Evolutionary conservation across 2,113 vertebrate species (phyloP).

Genomic region (Nipponia nippon): DNA sequence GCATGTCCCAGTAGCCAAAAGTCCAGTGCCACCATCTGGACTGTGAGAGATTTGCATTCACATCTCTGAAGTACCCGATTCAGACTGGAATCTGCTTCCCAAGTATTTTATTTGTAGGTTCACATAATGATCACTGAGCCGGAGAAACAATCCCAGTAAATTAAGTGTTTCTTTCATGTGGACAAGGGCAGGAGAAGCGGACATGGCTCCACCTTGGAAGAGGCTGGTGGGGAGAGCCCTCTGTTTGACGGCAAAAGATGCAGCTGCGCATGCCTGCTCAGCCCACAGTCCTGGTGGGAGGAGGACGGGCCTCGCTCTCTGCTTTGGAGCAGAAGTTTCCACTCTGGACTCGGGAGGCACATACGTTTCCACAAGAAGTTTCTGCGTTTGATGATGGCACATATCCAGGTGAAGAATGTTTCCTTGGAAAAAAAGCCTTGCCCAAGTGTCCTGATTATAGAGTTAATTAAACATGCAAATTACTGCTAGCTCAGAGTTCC

Average conservation of each 20-base stretch:
- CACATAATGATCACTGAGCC: not conserved
- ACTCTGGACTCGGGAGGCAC: not conserved
- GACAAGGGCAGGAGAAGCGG: not conserved
- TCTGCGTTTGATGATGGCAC: not conserved
- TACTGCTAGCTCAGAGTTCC: conserved; percentile 32
- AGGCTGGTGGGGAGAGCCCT: not conserved
- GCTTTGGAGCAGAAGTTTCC: not conserved
- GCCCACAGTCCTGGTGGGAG: not conserved
- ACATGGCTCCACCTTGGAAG: not conserved
- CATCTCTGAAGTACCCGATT: not conserved
- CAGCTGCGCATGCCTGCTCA: not conserved
- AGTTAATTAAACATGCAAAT: conserved; percentile 55
- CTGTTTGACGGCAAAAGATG: not conserved
- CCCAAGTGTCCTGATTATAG: conserved; percentile 35
- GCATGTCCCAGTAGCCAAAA: not conserved
- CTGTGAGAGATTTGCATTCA: not conserved
- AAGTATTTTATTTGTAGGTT: not conserved
- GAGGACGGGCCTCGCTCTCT: accelerated
- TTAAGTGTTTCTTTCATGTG: not conserved
- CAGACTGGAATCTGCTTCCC: accelerated
- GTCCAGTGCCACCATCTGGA: not conserved
- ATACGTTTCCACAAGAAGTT: not conserved
- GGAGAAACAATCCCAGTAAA: not conserved
- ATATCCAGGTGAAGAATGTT: conserved; percentile 7
- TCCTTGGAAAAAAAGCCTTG: not conserved